These are phyloP conservation scores for Margaritifera margaritifera DNA, from an alignment of 2,888 invertebrate genomes.

Conservation along the genomic window DNA sequence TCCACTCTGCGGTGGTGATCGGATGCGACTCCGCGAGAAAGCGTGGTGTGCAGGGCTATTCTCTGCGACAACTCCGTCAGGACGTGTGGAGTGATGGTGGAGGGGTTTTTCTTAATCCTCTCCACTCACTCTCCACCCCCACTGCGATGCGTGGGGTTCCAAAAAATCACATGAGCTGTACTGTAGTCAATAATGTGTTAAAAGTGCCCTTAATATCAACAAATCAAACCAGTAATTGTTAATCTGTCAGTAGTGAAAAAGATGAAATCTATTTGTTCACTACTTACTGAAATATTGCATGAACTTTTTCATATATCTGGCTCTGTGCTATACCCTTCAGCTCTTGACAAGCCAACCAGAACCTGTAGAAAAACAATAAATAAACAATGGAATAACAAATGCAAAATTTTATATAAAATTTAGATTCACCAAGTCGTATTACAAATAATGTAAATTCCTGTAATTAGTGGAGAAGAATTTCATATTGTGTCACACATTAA, in stretches of 20 bases:
- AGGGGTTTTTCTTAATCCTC: too few species aligned
- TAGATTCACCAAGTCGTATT: neutral
- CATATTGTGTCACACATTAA: neutral
- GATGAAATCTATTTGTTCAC: neutral
- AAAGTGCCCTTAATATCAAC: too few species aligned
- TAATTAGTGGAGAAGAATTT: neutral
- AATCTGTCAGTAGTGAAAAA: neutral
- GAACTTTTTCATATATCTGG: constrained; percentile 75
- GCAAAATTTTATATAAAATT: neutral
- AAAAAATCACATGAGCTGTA: too few species aligned
- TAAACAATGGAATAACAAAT: too few species aligned
- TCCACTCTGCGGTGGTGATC: too few species aligned
- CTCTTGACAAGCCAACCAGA: constrained; percentile 89
- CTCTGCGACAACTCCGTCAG: too few species aligned
- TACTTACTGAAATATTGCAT: constrained; percentile 71
- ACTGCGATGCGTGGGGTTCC: too few species aligned
- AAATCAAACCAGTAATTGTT: neutral
- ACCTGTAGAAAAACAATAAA: constrained; percentile 76
- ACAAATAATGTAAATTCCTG: neutral
- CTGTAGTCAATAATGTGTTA: neutral
- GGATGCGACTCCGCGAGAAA: too few species aligned
- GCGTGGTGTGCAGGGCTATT: too few species aligned
- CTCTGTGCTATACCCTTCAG: constrained; percentile 90
- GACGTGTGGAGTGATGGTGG: too few species aligned
- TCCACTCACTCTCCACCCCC: too few species aligned